Evolutionary conservation across 2,888 invertebrate species (phyloP).

Genomic region (Melanchra persicariae): DNA sequence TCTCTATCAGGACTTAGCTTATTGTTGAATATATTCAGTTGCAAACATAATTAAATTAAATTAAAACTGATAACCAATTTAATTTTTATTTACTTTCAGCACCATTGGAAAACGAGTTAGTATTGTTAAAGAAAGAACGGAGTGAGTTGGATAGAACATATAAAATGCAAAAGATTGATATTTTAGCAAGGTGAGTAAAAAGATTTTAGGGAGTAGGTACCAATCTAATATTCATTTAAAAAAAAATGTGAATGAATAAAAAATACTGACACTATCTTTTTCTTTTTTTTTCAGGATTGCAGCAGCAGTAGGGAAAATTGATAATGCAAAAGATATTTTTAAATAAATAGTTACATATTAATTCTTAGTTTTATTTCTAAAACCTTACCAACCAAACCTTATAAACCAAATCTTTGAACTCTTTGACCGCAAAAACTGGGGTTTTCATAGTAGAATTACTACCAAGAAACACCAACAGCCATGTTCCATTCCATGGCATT

Average conservation of each 20-base stretch:
- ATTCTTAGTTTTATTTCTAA: slow-evolving; percentile 24
- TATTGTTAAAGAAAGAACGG: slow-evolving; percentile 59
- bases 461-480: too few species aligned
- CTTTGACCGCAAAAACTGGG: background rate
- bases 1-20: too few species aligned
- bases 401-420: too few species aligned
- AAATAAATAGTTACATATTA: slow-evolving; percentile 49
- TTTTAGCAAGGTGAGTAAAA: slow-evolving; percentile 49
- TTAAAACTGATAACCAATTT: background rate
- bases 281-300: slow-evolving; percentile 52
- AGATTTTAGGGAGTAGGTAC: background rate
- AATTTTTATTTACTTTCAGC: slow-evolving; percentile 36
- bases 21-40: background rate
- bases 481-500: too few species aligned
- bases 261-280: background rate
- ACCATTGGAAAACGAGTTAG: slow-evolving; percentile 58
- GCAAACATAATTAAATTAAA: too few species aligned
- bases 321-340: slow-evolving; percentile 18
- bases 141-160: slow-evolving; percentile 65
- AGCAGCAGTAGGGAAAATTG: slow-evolving; percentile 49
- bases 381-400: too few species aligned
- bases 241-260: too few species aligned
- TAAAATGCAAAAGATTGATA: slow-evolving; percentile 60
- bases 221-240: too few species aligned
- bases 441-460: too few species aligned